Base-by-base conservation (phyloP, 64 coral and sea anemone genomes). In the Stichodactyla helianthus region DNA sequence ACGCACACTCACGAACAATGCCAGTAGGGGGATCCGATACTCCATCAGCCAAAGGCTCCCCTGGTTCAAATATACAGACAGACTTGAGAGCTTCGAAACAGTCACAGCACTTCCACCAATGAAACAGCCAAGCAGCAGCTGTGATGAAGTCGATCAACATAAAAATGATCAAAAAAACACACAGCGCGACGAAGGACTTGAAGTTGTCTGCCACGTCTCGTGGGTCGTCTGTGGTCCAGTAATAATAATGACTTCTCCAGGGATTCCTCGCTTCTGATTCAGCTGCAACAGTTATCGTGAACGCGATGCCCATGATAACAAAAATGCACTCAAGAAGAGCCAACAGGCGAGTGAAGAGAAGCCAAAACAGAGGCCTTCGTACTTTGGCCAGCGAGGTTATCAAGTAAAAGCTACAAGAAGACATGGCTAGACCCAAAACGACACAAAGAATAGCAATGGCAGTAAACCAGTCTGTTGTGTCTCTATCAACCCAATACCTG, bases 31-130 rank as follows among this genome's bases (percentile, higher is more conserved):
- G 78, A 10, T 81, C 78, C 7, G 78, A 54, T 6, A 81, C 78
- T 19, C 78, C 78, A 8, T 14, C 6, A 54, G 78, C 50, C 17
- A 81, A 15, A 17, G 78, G 78, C 31, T 81, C 16, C 5, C 78
- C 78, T 51, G 78, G 78, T 6, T 81, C 78, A 81, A 81, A 81
- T 14, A 81, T 81, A 50, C 78, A 81, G 8, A 51, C 15, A 81
- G 78, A 54, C 78, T 81, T 81, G 13, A 81, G 52, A 17, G 16
- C 52, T 0, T 81, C 7, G 53, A 51, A 81, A 15, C 50, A 53
- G n/a, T 81, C 78, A 54, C 78, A 81, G 51, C 78, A 81, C 51
- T 28, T 81, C 78, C 78, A 81, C 78, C 78, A 81, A 20, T 54
- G 78, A 17, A 81, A 81, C 78, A 81, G 10, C 78, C 78, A 81